These are phyloP conservation scores for Siderastrea radians DNA, from an alignment of 92 coral and sea anemone genomes.

Conservation along the genomic window DNA sequence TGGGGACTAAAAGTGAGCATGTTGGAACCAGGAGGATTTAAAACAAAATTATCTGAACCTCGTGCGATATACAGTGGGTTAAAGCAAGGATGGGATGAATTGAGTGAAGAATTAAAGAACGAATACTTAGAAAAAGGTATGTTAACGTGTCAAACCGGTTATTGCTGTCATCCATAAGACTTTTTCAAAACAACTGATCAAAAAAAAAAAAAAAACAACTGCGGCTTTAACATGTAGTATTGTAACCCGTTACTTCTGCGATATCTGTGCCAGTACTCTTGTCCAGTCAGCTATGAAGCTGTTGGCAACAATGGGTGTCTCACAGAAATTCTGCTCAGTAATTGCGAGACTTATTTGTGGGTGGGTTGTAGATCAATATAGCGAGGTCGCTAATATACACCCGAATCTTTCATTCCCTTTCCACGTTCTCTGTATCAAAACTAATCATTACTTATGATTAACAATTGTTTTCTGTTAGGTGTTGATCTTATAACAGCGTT, in stretches of 20 bases:
- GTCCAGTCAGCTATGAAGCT: neutral
- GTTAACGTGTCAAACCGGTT: no score
- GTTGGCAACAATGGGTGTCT: no score
- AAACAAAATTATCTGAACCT: constrained; percentile 2
- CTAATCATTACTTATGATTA: neutral
- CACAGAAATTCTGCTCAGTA: no score
- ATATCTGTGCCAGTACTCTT: no score
- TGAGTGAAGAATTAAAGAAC: constrained; percentile 19
- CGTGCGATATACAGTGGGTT: neutral
- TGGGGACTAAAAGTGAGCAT: constrained; percentile 43
- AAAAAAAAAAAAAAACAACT: no score
- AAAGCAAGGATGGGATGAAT: constrained; percentile 3
- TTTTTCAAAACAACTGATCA: no score
- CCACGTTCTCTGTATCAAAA: neutral
- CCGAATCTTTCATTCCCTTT: no score
- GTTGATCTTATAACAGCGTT: neutral
- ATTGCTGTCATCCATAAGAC: no score
- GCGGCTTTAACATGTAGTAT: neutral
- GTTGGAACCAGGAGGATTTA: constrained; percentile 26
- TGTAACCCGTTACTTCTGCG: neutral
- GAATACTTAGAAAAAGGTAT: constrained; percentile 45
- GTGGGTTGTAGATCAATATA: no score
- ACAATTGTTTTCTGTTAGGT: neutral
- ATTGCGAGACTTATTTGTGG: no score
- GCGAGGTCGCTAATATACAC: no score